A percentile compares a stretch with the other conserved stretches of the same genome.
Evolutionary conservation across 2,113 vertebrate genomes (phyloP).

Genomic region (Dendrocopos noguchii): DNA sequence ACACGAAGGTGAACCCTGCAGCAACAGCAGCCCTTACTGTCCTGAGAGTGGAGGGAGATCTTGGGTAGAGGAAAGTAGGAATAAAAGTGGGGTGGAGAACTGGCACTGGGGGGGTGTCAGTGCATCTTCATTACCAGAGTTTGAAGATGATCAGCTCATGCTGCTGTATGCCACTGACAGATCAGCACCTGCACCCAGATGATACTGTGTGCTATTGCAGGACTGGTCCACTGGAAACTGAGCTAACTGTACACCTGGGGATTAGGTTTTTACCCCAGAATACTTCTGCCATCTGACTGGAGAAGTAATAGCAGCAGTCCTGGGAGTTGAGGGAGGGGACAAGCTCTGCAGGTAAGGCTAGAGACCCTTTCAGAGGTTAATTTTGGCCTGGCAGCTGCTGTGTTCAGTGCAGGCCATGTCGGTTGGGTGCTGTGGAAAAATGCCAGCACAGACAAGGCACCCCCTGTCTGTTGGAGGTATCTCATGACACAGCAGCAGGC

Average conservation of each 20-base stretch:
- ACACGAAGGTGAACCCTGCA: not conserved
- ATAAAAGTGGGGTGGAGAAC: accelerated
- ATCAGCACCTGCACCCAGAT: not conserved
- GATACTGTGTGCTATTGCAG: accelerated
- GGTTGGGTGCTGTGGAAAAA: not conserved
- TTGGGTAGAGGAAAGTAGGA: not conserved
- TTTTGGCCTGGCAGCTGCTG: not conserved
- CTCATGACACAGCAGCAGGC: accelerated
- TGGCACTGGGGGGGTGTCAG: no score
- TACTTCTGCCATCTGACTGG: accelerated
- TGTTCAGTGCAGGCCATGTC: not conserved
- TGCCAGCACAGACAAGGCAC: not conserved
- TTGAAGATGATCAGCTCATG: not conserved
- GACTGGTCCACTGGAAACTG: not conserved
- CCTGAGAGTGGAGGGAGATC: not conserved
- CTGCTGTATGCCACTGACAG: not conserved
- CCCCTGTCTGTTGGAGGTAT: not conserved
- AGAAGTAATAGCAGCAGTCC: not conserved
- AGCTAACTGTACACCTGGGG: not conserved
- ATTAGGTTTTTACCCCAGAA: not conserved
- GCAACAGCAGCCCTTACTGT: not conserved
- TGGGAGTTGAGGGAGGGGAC: not conserved
- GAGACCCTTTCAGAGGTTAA: not conserved
- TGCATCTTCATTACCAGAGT: not conserved
- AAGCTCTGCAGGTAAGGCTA: not conserved